These are phyloP conservation scores for Limosa lapponica DNA, from an alignment of 2,797 vertebrate species.

Conservation along the genomic window DNA sequence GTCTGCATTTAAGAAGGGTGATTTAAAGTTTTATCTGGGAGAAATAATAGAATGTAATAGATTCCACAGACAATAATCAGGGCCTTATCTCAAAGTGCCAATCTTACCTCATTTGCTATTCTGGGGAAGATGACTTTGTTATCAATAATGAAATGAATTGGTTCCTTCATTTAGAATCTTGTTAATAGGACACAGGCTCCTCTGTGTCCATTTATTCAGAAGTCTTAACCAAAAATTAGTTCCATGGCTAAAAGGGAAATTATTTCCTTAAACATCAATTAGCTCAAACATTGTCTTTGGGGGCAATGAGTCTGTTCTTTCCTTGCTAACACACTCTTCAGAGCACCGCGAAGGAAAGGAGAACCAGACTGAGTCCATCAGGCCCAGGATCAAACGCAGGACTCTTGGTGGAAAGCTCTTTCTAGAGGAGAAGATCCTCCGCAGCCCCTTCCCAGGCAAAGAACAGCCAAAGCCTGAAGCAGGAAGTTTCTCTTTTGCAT, in stretches of 20 bases:
- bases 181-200: neutral
- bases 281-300: neutral
- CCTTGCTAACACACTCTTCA: neutral
- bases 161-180: constrained; percentile 18
- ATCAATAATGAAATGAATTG: constrained; percentile 50
- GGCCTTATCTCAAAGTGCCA: constrained; percentile 18
- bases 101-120: constrained; percentile 56
- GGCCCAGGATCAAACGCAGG: neutral
- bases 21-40: constrained; percentile 16
- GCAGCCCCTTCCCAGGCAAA: neutral
- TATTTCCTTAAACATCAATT: neutral
- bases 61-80: constrained; percentile 13
- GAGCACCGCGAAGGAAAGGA: neutral
- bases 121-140: constrained; percentile 45
- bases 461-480: neutral
- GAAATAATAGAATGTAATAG: constrained; percentile 36
- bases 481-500: neutral
- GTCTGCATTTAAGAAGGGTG: neutral
- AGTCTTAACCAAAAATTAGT: constrained; percentile 19
- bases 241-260: neutral
- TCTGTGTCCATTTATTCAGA: neutral
- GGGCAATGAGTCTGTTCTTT: neutral
- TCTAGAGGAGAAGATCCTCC: neutral
- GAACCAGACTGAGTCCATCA: neutral
- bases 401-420: neutral